Evolutionary conservation across 2,888 invertebrate genomes (phyloP).

Genomic region (Troilus luridus): DNA sequence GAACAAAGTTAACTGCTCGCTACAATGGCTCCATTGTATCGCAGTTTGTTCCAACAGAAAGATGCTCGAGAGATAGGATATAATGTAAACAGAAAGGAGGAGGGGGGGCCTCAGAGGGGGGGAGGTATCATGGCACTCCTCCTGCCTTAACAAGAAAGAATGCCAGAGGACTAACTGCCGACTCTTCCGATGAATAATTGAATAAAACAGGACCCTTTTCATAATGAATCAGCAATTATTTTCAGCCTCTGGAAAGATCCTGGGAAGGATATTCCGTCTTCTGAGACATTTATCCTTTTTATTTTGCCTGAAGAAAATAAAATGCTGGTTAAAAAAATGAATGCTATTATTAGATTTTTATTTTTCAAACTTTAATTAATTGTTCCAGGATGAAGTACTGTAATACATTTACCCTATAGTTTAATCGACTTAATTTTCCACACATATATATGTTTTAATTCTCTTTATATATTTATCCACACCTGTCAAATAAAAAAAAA

Average conservation of each 20-base stretch:
- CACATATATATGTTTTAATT: too few relatives aligned
- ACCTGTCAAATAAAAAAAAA: too few relatives aligned
- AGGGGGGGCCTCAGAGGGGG: background rate
- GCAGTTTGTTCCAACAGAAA: background rate
- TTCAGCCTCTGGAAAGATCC: background rate
- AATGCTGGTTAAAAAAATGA: background rate
- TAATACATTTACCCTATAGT: too few relatives aligned
- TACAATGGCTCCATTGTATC: constrained; percentile 2
- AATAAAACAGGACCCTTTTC: background rate
- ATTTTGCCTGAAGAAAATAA: background rate
- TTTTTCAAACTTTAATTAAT: too few relatives aligned
- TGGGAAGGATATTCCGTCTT: background rate
- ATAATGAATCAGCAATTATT: background rate
- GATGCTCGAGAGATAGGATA: background rate
- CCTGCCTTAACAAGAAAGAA: background rate
- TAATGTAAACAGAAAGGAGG: background rate
- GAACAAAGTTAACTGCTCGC: background rate
- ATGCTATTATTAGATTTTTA: too few relatives aligned
- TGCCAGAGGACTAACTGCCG: background rate
- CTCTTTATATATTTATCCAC: too few relatives aligned
- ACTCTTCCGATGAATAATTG: constrained; percentile 22
- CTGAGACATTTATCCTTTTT: background rate
- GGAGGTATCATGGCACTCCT: background rate
- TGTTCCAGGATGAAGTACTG: too few relatives aligned
- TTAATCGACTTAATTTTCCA: too few relatives aligned